Conservation (phyloP, 37 sponge, comb jelly and placozoan genomes). For the Crambe crambe region DNA sequence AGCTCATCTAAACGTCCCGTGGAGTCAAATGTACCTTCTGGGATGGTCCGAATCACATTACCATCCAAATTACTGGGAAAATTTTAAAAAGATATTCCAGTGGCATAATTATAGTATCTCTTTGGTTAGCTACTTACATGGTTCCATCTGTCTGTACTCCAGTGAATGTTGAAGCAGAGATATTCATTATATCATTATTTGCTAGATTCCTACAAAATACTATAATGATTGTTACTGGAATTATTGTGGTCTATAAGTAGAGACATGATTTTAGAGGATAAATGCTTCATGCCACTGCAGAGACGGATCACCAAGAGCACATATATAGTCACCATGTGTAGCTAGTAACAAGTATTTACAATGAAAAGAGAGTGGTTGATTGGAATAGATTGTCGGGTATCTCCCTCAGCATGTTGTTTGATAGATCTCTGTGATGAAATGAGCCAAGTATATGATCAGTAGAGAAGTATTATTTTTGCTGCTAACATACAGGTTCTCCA, state of each 20-base stretch:
- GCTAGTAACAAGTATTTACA: too few relatives aligned
- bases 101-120: background rate
- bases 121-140: background rate
- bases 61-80: constrained; percentile 13
- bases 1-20: background rate
- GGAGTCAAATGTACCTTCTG: background rate
- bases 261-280: too few relatives aligned
- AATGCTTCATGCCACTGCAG: too few relatives aligned
- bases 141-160: background rate
- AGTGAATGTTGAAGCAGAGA: background rate
- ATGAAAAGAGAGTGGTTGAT: background rate
- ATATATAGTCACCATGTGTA: too few relatives aligned
- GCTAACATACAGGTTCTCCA: constrained; percentile 9
- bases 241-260: too few relatives aligned
- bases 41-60: constrained; percentile 6
- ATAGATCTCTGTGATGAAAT: constrained; percentile 9
- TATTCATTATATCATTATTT: background rate
- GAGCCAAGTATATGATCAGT: background rate
- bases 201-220: background rate
- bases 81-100: background rate
- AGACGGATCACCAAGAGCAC: too few relatives aligned
- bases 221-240: too few relatives aligned
- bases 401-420: constrained; percentile 19
- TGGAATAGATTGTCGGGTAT: constrained; percentile 19
- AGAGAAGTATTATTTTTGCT: background rate